A percentile compares a stretch with the other conserved stretches of the same genome.
Conservation (phyloP, 2,113 vertebrate species). For the Odontesthes bonariensis region DNA sequence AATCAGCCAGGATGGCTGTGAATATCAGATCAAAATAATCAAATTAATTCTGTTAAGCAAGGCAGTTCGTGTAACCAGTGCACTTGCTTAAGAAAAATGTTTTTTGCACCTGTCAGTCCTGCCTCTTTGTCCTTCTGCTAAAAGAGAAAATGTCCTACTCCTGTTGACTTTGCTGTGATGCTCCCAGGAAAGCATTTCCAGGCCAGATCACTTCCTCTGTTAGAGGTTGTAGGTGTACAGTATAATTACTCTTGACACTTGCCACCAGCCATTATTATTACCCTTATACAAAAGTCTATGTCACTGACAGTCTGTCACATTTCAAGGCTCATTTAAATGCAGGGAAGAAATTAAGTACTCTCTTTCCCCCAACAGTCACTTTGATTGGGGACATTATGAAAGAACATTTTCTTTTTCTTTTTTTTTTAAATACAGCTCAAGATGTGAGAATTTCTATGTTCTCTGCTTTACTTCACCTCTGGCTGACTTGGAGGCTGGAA, state of each 20-base stretch:
- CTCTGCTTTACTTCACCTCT: no score
- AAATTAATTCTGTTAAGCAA: background rate
- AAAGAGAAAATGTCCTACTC: constrained; percentile 8
- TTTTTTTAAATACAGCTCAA: no score
- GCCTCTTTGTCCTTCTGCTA: constrained; percentile 16
- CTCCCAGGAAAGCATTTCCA: constrained; percentile 13
- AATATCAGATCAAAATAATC: background rate
- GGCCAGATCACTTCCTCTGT: background rate
- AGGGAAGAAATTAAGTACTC: background rate
- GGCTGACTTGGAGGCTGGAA: no score
- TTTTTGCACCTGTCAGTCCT: constrained; percentile 31
- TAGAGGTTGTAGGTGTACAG: background rate
- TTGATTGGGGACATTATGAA: background rate
- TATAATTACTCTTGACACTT: background rate
- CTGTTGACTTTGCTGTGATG: constrained; percentile 13
- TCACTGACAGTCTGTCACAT: background rate
- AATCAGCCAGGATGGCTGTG: background rate
- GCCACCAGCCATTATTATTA: background rate
- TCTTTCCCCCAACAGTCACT: background rate
- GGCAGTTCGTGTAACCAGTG: constrained; percentile 43
- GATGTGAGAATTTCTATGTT: no score
- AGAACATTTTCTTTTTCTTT: no score
- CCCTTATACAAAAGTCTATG: background rate
- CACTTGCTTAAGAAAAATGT: constrained; percentile 17
- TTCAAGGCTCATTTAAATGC: constrained; percentile 9